Conservation (phyloP, 2,797 vertebrate species). For the Myotis myotis region DNA sequence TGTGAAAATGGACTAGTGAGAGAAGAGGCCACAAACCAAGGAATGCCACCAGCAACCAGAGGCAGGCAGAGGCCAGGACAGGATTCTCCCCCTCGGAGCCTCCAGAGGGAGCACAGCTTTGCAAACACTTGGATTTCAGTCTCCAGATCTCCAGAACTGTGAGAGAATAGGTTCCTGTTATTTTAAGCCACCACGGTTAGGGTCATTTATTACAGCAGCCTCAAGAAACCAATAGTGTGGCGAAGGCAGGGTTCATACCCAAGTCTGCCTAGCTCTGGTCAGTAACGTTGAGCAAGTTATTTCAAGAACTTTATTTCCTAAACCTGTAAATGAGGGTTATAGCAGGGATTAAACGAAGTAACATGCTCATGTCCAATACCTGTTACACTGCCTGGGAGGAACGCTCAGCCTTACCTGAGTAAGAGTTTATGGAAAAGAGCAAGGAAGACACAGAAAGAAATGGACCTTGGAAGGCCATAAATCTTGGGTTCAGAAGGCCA, state of each 20-base stretch:
- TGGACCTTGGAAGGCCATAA: not conserved
- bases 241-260: not conserved
- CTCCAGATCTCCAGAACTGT: not conserved
- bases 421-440: not conserved
- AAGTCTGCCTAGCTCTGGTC: not conserved
- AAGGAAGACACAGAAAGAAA: not conserved
- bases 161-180: not conserved
- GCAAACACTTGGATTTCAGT: not conserved
- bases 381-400: not conserved
- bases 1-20: not conserved
- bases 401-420: not conserved
- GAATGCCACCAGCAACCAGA: not conserved
- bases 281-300: not conserved
- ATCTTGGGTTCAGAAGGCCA: not conserved
- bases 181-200: not conserved
- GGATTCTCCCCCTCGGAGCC: not conserved
- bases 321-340: not conserved
- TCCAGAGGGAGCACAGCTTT: not conserved
- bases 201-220: not conserved
- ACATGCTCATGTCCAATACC: not conserved
- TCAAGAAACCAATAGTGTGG: not conserved
- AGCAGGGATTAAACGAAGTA: not conserved
- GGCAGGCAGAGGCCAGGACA: not conserved
- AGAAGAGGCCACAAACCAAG: not conserved
- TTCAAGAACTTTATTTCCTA: not conserved